Evolutionary conservation across 2,113 vertebrate species (phyloP).

Genomic region (Melanocharis versteri): DNA sequence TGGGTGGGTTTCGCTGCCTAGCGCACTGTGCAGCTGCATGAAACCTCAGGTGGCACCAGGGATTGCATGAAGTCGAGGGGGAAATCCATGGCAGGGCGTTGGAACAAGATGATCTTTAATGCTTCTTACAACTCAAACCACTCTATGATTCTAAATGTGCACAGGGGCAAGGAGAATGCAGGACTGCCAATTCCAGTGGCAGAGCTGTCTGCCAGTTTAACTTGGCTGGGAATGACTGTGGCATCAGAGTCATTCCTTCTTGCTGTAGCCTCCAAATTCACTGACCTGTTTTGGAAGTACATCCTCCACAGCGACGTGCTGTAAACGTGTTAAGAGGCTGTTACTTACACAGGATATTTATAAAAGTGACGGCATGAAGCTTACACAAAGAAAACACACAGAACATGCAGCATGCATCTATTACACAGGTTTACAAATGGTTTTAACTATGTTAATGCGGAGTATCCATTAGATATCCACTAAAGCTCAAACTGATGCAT

Average conservation of each 20-base stretch:
- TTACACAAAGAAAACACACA: not conserved
- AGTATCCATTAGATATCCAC: not conserved
- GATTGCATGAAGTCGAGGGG: not conserved
- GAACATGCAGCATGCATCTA: not conserved
- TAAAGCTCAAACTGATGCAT: not conserved
- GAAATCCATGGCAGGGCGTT: not conserved
- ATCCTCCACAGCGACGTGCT: not conserved
- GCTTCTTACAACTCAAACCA: not conserved
- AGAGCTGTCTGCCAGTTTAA: not conserved
- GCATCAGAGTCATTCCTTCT: not conserved
- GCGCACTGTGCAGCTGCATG: accelerated
- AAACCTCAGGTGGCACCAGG: not conserved
- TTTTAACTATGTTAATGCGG: not conserved
- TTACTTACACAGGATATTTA: not conserved
- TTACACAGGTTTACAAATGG: not conserved
- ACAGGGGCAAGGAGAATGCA: not conserved
- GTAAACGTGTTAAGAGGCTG: not conserved
- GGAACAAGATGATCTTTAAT: not conserved
- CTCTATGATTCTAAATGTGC: not conserved
- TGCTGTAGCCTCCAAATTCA: not conserved
- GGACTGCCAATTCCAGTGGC: not conserved
- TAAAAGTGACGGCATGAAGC: not conserved
- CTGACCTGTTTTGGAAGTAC: not conserved
- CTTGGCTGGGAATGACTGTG: not conserved
- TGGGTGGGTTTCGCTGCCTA: not conserved